These are phyloP conservation scores for Pagetopsis macropterus DNA, from an alignment of 2,797 vertebrate genomes.

Conservation along the genomic window DNA sequence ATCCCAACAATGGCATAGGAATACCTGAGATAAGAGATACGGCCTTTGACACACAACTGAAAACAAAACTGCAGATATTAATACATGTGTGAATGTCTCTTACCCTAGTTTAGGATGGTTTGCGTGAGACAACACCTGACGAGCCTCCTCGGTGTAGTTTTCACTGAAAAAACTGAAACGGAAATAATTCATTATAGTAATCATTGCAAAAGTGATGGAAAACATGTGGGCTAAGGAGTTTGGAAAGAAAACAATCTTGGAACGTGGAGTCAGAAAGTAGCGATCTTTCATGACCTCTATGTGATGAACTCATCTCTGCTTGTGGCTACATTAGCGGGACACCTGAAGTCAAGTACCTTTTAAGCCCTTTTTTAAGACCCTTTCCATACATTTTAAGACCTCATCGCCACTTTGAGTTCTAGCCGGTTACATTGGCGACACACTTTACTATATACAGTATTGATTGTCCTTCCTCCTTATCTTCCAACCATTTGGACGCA, in stretches of 20 bases:
- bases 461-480: too few relatives aligned
- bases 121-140: conserved; percentile 90
- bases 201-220: neutral
- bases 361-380: too few relatives aligned
- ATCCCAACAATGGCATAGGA: conserved; percentile 99
- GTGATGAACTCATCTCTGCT: too few relatives aligned
- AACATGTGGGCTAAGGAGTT: neutral
- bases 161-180: conserved; percentile 93
- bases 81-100: conserved; percentile 51
- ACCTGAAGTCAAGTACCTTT: too few relatives aligned
- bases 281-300: neutral
- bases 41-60: neutral
- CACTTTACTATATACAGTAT: too few relatives aligned
- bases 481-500: too few relatives aligned
- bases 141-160: conserved; percentile 90
- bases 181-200: neutral
- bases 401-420: too few relatives aligned
- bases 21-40: conserved; percentile 83
- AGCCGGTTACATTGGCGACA: too few relatives aligned
- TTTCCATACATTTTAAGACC: too few relatives aligned
- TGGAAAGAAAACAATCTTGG: neutral
- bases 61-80: neutral
- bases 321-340: neutral
- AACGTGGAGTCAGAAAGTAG: neutral
- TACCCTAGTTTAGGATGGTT: conserved; percentile 96